These are phyloP conservation scores for Manduca sexta DNA, from an alignment of 1,140 invertebrate genomes.

Conservation along the genomic window DNA sequence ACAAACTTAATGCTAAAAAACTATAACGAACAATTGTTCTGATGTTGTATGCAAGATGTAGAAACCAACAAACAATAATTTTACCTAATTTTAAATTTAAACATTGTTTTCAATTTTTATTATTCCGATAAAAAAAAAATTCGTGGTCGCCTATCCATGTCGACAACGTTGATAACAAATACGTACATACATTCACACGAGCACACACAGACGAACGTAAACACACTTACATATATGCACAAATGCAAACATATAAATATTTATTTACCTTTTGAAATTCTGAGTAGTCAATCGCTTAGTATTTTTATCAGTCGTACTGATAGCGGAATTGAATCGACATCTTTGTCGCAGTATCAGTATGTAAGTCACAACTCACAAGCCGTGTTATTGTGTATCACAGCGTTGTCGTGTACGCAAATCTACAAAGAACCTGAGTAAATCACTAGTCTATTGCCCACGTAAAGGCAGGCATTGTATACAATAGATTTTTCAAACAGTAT, in stretches of 20 bases:
- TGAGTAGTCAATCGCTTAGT: constrained; percentile 35
- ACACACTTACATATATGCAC: too few relatives aligned
- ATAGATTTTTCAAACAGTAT: too few relatives aligned
- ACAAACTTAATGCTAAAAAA: too few relatives aligned
- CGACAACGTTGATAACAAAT: neutral
- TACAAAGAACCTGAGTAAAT: too few relatives aligned
- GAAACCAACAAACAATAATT: too few relatives aligned
- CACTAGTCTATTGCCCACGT: too few relatives aligned
- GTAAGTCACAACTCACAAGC: neutral
- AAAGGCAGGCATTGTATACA: too few relatives aligned
- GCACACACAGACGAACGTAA: too few relatives aligned
- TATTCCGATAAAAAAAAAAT: neutral
- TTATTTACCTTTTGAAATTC: constrained; percentile 26
- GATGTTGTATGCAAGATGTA: too few relatives aligned
- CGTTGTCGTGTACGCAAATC: too few relatives aligned
- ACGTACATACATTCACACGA: neutral
- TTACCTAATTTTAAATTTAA: neutral
- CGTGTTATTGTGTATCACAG: neutral
- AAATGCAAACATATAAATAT: constrained; percentile 10
- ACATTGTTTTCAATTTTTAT: neutral
- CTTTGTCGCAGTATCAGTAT: constrained; percentile 35
- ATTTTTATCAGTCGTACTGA: constrained; percentile 35
- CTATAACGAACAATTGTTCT: too few relatives aligned
- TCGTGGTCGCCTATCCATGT: neutral
- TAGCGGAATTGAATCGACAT: constrained; percentile 31